Evolutionary conservation across 1,140 invertebrate species (phyloP).

Genomic region (Brachionus manjavacas): DNA sequence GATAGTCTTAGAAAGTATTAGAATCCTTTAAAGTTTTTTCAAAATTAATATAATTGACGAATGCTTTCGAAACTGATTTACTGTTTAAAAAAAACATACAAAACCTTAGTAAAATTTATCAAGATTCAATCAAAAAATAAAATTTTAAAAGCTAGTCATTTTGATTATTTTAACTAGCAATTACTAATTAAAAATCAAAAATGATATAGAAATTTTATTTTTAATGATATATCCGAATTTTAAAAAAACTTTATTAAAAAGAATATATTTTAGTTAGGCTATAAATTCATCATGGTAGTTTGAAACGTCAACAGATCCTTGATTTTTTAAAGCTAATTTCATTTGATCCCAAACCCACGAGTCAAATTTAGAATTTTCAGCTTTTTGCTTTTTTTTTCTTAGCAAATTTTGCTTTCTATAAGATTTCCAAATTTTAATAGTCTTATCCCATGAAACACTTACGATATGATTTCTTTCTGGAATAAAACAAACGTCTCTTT

Average conservation of each 20-base stretch:
- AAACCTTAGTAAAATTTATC: too few species aligned
- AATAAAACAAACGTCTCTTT: conserved; percentile 51
- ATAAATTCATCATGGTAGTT: not conserved
- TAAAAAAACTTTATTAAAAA: not conserved
- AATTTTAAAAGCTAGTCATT: too few species aligned
- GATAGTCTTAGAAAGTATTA: too few species aligned
- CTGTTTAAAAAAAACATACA: too few species aligned
- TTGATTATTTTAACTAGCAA: too few species aligned
- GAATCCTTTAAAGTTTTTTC: too few species aligned
- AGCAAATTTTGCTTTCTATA: conserved; percentile 47
- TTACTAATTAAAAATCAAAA: too few species aligned
- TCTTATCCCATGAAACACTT: conserved; percentile 55
- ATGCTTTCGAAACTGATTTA: too few species aligned
- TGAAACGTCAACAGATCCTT: not conserved
- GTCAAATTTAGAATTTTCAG: conserved; percentile 2
- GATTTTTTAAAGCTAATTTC: conserved; percentile 31
- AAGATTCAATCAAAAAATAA: too few species aligned
- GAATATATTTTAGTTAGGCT: not conserved
- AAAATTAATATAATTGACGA: too few species aligned
- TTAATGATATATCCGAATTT: not conserved
- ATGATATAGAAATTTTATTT: too few species aligned
- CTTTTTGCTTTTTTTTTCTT: not conserved
- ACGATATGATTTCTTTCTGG: conserved; percentile 56
- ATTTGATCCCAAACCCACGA: conserved; percentile 38
- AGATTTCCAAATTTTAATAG: conserved; percentile 56